Conservation (phyloP, 2,888 invertebrate genomes). For the Zootermopsis nevadensis region DNA sequence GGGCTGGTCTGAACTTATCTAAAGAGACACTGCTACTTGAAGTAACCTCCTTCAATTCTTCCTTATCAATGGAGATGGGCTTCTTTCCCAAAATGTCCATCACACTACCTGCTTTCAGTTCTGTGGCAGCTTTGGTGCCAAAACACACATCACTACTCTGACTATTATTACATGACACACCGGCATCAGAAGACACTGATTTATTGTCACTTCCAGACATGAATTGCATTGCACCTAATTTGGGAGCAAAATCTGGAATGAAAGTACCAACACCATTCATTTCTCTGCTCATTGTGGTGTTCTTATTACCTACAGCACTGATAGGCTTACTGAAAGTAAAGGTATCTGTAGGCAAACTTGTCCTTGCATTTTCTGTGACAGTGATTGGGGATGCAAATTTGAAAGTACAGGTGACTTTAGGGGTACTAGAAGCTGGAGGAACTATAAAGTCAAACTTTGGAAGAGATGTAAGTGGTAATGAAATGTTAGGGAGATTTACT, state of each 20-base stretch:
- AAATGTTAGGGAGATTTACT: slow-evolving; percentile 60
- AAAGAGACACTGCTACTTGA: neutral
- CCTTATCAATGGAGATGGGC: neutral
- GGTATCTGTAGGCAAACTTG: slow-evolving; percentile 13
- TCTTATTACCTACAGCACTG: slow-evolving; percentile 55
- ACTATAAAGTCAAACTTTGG: slow-evolving; percentile 68
- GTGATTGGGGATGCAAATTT: slow-evolving; percentile 67
- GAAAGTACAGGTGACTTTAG: slow-evolving; percentile 55
- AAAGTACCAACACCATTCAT: slow-evolving; percentile 57
- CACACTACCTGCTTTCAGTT: slow-evolving; percentile 63
- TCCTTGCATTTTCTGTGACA: slow-evolving; percentile 59
- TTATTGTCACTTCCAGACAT: slow-evolving; percentile 17
- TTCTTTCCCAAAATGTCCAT: slow-evolving; percentile 62
- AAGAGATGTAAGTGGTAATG: slow-evolving; percentile 69
- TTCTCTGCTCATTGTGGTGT: slow-evolving; percentile 33
- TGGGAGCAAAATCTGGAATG: slow-evolving; percentile 46
- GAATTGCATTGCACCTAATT: slow-evolving; percentile 24
- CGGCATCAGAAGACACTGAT: neutral
- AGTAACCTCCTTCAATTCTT: slow-evolving; percentile 18
- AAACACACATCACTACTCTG: slow-evolving; percentile 54
- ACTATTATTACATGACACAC: slow-evolving; percentile 21
- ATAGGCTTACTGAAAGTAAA: slow-evolving; percentile 59
- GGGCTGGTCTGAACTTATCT: slow-evolving; percentile 54
- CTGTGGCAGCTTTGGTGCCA: slow-evolving; percentile 54
- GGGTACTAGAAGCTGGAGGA: slow-evolving; percentile 53